Percentiles rank a stretch among this genome's conserved stretches.
Conservation (phyloP, 2,797 vertebrate genomes). For the Parambassis ranga region DNA sequence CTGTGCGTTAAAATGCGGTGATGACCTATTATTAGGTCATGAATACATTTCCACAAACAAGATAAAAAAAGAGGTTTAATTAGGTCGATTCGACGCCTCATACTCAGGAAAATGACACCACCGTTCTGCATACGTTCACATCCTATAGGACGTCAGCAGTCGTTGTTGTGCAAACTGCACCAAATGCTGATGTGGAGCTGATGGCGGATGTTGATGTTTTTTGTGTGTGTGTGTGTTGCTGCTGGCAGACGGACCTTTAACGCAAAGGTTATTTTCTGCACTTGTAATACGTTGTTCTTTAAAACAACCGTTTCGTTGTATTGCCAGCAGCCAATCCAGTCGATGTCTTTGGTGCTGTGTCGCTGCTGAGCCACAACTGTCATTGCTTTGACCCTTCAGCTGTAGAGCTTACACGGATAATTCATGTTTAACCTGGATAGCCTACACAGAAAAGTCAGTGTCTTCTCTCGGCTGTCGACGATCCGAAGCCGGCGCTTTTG, state of each 20-base stretch:
- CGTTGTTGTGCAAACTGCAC: slow-evolving; percentile 50
- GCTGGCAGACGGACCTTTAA: slow-evolving; percentile 4
- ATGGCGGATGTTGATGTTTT: slow-evolving; percentile 68
- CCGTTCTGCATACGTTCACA: neutral
- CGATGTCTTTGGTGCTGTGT: slow-evolving; percentile 32
- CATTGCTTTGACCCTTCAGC: slow-evolving; percentile 83
- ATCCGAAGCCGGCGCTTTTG: neutral
- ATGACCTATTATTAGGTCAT: slow-evolving; percentile 53
- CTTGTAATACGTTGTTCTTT: neutral
- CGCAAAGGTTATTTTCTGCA: neutral
- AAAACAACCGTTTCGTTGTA: neutral
- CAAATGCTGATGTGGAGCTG: slow-evolving; percentile 65
- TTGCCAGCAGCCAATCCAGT: neutral
- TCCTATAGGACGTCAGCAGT: slow-evolving; percentile 3
- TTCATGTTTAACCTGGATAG: slow-evolving; percentile 74
- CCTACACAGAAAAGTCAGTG: slow-evolving; percentile 20
- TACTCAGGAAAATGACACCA: slow-evolving; percentile 15
- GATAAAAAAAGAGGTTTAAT: slow-evolving; percentile 1
- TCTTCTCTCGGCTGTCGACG: neutral
- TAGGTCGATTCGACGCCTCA: slow-evolving; percentile 37
- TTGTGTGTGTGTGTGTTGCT: slow-evolving; percentile 14
- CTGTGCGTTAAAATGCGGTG: slow-evolving; percentile 10
- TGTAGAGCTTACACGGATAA: slow-evolving; percentile 74
- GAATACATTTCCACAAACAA: slow-evolving; percentile 20
- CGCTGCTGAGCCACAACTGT: slow-evolving; percentile 74